Evolutionary conservation across 2,797 vertebrate genomes (phyloP).

Genomic region (Melanotaenia maccullochi): DNA sequence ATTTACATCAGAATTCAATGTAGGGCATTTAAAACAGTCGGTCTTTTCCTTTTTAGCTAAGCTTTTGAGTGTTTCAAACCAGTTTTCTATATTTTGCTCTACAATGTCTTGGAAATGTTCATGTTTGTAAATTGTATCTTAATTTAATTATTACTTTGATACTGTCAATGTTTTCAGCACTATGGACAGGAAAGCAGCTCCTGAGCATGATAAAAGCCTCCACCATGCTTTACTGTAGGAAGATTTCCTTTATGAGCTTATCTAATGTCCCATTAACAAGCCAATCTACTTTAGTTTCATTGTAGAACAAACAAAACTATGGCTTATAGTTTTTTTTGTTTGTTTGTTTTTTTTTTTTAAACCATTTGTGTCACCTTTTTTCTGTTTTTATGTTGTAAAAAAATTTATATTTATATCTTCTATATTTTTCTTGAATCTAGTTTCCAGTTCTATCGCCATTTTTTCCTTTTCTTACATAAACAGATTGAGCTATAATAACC

Average conservation of each 20-base stretch:
- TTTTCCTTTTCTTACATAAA: not conserved
- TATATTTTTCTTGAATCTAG: not conserved
- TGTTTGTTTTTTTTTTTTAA: too few species aligned
- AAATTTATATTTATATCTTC: too few species aligned
- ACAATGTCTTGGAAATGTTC: not conserved
- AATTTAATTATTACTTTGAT: not conserved
- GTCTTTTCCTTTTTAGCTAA: not conserved
- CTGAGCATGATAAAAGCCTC: not conserved
- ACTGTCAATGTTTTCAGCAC: not conserved
- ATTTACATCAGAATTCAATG: not conserved
- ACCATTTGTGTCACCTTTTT: too few species aligned
- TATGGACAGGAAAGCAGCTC: not conserved
- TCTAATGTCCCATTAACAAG: not conserved
- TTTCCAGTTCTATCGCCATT: not conserved
- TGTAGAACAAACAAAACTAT: not conserved
- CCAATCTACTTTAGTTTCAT: not conserved
- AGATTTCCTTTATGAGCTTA: not conserved
- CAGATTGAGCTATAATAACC: constrained; percentile 55
- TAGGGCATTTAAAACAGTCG: not conserved
- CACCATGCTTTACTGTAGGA: not conserved
- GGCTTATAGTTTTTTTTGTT: too few species aligned
- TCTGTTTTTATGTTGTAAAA: too few species aligned
- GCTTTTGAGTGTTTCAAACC: not conserved
- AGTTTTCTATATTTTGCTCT: not conserved
- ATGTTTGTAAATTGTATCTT: not conserved